Conservation (phyloP, 2,113 vertebrate species). For the Brachirus orientalis region DNA sequence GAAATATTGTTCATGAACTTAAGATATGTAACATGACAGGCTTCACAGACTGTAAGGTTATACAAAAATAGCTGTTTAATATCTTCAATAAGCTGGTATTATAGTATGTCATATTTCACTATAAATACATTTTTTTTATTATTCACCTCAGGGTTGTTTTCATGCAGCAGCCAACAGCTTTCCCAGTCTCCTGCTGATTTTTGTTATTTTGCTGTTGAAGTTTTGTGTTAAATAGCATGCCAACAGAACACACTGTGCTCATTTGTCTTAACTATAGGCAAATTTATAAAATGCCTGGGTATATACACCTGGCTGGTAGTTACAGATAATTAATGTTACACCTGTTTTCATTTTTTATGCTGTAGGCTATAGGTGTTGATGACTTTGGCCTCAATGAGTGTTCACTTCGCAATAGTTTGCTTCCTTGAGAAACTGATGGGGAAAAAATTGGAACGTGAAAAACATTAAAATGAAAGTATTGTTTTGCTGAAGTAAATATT, state of each 20-base stretch:
- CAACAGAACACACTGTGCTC: conserved; percentile 12
- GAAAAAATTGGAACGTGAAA: neutral
- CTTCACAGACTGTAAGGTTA: neutral
- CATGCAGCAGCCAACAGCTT: neutral
- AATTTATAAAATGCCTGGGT: conserved; percentile 11
- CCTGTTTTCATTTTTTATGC: conserved; percentile 53
- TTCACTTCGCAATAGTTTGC: conserved; percentile 13
- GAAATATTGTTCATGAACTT: neutral
- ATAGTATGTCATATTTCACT: too few relatives aligned
- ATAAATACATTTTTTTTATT: too few relatives aligned
- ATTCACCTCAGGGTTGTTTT: too few relatives aligned
- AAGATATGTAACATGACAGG: neutral
- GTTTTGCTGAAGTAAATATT: too few relatives aligned
- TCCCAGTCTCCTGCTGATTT: neutral
- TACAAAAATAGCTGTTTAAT: too few relatives aligned
- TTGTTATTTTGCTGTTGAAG: conserved; percentile 9
- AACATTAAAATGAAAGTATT: too few relatives aligned
- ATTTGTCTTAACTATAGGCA: conserved; percentile 51
- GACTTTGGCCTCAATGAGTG: conserved; percentile 42
- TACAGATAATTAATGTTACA: conserved; percentile 53
- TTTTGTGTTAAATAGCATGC: conserved; percentile 45
- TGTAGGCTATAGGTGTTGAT: conserved; percentile 55
- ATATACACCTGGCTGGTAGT: conserved; percentile 56
- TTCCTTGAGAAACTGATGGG: conserved; percentile 1
- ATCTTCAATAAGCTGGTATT: too few relatives aligned